These are phyloP conservation scores for Pseudomugil tenellus DNA, from an alignment of 2,797 vertebrate species.

Conservation along the genomic window DNA sequence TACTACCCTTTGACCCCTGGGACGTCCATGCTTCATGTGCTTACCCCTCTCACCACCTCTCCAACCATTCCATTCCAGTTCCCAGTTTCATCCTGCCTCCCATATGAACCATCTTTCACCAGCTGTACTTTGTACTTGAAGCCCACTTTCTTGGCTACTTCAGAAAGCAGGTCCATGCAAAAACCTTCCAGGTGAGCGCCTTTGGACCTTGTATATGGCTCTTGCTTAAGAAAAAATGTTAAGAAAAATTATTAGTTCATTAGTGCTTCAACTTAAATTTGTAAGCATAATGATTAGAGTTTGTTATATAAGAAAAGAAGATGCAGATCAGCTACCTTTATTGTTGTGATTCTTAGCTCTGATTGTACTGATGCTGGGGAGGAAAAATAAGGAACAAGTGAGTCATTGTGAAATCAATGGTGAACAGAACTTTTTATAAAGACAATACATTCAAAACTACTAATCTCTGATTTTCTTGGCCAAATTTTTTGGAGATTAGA, in stretches of 20 bases:
- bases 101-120: conserved; percentile 86
- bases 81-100: conserved; percentile 78
- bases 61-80: conserved; percentile 92
- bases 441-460: neutral
- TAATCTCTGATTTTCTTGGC: neutral
- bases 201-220: conserved; percentile 86
- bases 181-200: conserved; percentile 86
- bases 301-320: neutral
- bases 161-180: conserved; percentile 88
- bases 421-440: neutral
- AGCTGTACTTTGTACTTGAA: conserved; percentile 87
- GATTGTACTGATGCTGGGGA: conserved; percentile 51
- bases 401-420: conserved; percentile 14
- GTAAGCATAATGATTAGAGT: neutral
- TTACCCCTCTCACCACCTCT: conserved; percentile 87
- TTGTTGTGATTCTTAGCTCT: conserved; percentile 86
- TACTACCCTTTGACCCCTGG: neutral
- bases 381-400: conserved; percentile 12
- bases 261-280: neutral
- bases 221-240: conserved; percentile 76
- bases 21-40: conserved; percentile 19
- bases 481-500: neutral
- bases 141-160: conserved; percentile 84
- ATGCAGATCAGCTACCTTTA: conserved; percentile 81
- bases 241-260: neutral